phyloP scores from a whole-genome alignment of 1,140 invertebrate species.

The Manduca sexta region DNA sequence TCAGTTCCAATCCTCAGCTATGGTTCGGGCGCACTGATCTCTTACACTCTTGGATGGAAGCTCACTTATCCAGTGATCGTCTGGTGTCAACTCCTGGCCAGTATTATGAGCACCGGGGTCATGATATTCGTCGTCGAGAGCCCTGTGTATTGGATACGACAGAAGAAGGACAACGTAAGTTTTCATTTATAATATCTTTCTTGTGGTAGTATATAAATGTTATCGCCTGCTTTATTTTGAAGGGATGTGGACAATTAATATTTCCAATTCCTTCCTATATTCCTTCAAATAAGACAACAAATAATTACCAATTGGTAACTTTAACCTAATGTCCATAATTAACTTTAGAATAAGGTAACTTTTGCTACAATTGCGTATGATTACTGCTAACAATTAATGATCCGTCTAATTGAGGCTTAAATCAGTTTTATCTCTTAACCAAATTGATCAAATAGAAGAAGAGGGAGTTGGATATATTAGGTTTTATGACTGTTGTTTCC shows the following conservation, averaged over 20 bases:
- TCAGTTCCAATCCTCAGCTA: slow-evolving; percentile 38
- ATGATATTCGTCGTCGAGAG: slow-evolving; percentile 41
- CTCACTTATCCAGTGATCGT: slow-evolving; percentile 35
- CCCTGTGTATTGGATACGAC: slow-evolving; percentile 39
- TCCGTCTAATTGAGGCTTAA: no score
- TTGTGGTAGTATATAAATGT: no score
- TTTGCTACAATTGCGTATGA: no score
- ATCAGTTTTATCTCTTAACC: not conserved
- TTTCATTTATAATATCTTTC: not conserved
- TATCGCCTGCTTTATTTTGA: no score
- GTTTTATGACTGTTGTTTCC: slow-evolving; percentile 6
- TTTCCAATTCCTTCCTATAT: no score
- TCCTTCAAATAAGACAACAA: no score
- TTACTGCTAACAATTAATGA: no score
- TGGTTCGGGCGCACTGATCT: slow-evolving; percentile 74
- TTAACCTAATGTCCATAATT: no score
- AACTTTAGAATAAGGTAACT: no score
- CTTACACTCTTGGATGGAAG: slow-evolving; percentile 78
- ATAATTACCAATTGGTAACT: no score
- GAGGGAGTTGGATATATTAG: no score
- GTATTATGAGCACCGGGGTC: slow-evolving; percentile 22
- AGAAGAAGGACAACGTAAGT: slow-evolving; percentile 48
- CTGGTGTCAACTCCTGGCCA: slow-evolving; percentile 33
- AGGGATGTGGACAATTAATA: no score
- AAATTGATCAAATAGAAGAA: not conserved